Base-by-base conservation (phyloP, 2,888 invertebrate species). In the Eristalis pertinax region DNA sequence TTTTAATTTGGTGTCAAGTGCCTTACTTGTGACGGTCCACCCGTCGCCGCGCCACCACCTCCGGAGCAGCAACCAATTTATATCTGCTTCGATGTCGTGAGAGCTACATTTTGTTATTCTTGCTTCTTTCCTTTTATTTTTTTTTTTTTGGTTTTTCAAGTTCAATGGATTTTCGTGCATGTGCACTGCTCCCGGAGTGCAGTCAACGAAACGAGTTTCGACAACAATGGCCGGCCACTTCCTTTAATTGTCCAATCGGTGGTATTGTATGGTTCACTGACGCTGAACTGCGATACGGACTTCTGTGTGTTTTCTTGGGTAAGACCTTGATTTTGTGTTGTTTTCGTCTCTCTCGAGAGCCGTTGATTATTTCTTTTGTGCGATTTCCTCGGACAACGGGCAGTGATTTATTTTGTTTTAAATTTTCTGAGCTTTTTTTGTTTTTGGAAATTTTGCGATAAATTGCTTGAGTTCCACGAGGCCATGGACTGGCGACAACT, bases 271-370 rank as follows among this genome's bases (percentile, higher is more conserved):
- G 50, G 50, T 50, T 68, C 41, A 41, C 19, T 69, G 79, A 76
- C 84, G 67, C 74, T 84, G 84, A 38, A 76, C 70, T 58, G 41
- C 68, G 38, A 38, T 38, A 38, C 13, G 38, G 38, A 38, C 38
- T 38, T 38, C 35, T 38, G 35, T 11, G 2, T 38, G 38, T 15
- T 67, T 82, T 58, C 32, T 38, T 67, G 26, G 24, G 62, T 8
- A 50, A 72, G 81, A 72, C 84, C 84, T 84, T 84, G 80, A 84
- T 32, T 75, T 60, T 22, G 41, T 64, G 65, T 65, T 63, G 10
- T 56, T 32, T 64, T 64, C 26, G n/a, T n/a, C n/a, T 15, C 43
- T 24, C 13, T 35, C 5, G 1, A 41, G 50, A 56, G 62, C n/a
- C 35, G 77, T 50, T 26, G n/a, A 32, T 67, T 67, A 72, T 35